These are phyloP conservation scores for Syngnathus typhle DNA, from an alignment of 2,113 vertebrate species.

Conservation along the genomic window DNA sequence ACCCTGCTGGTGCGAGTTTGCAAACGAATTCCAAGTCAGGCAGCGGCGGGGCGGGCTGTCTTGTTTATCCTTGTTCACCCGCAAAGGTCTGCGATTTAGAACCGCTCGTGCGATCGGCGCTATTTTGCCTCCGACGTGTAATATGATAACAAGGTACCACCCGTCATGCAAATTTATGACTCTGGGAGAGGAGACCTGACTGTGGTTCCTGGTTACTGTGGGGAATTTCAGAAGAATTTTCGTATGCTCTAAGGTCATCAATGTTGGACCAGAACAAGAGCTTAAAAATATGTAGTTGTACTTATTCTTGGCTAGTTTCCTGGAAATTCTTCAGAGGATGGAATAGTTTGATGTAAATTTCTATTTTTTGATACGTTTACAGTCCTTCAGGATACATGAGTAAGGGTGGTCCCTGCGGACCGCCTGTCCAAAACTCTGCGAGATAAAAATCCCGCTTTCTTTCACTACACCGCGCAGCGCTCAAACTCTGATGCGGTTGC, in stretches of 20 bases:
- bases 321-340: no score
- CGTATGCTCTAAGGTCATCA: no score
- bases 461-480: conserved; percentile 3
- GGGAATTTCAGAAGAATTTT: no score
- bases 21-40: conserved; percentile 35
- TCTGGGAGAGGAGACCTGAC: background rate
- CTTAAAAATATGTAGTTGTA: no score
- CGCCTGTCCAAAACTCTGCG: background rate
- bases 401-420: background rate
- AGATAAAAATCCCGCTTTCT: conserved; percentile 1
- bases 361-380: background rate
- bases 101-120: conserved; percentile 1
- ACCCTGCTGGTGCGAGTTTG: conserved; percentile 43
- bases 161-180: conserved; percentile 27
- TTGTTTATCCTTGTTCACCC: conserved; percentile 31
- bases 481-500: conserved; percentile 9
- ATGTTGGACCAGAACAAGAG: no score
- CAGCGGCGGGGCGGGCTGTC: background rate
- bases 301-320: no score
- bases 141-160: conserved; percentile 24
- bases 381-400: background rate
- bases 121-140: conserved; percentile 9
- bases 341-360: background rate
- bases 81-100: conserved; percentile 5
- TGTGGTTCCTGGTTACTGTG: no score